A percentile compares a stretch with the other conserved stretches of the same genome.
Conservation (phyloP, 2,113 vertebrate genomes). For the Drymodes brunneopygia region DNA sequence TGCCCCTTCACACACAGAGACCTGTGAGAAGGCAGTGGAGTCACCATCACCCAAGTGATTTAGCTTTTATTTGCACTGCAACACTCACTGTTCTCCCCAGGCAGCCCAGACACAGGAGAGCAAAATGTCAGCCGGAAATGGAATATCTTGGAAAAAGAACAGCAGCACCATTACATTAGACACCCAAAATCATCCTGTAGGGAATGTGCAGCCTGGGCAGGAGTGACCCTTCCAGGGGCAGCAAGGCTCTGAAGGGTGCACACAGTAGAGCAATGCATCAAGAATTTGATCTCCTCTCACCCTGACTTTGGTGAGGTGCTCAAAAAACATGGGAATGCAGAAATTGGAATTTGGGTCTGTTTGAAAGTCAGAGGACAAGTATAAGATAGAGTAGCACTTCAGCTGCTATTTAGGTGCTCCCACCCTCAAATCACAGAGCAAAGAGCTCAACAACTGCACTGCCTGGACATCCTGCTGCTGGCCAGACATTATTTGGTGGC, state of each 20-base stretch:
- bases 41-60: neutral
- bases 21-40: neutral
- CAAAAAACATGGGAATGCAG: neutral
- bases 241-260: neutral
- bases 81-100: neutral
- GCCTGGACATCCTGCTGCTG: neutral
- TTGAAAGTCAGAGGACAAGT: neutral
- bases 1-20: neutral
- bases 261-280: neutral
- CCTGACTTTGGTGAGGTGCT: neutral
- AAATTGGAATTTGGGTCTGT: neutral
- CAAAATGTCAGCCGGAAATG: neutral
- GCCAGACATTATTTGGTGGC: neutral
- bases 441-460: neutral
- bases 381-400: neutral
- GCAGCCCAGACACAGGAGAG: neutral
- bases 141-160: neutral
- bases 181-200: neutral
- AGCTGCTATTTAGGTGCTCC: neutral
- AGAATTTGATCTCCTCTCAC: neutral
- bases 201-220: neutral
- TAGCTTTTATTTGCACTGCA: neutral
- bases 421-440: neutral
- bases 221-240: neutral
- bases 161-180: neutral